Evolutionary conservation across 1,140 invertebrate species (phyloP).

Genomic region (Colletes latitarsis): DNA sequence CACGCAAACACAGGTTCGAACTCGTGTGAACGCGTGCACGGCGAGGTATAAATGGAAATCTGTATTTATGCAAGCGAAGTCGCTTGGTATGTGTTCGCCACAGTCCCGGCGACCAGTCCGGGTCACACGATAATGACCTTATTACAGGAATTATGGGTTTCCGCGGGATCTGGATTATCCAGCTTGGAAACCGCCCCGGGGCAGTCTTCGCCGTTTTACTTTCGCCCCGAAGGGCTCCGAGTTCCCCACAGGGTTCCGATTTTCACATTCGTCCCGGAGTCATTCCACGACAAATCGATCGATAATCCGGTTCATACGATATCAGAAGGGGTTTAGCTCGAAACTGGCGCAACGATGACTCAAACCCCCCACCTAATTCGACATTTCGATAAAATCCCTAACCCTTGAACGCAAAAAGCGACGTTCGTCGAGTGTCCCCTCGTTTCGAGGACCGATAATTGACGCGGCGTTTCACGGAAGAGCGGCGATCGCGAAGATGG

Average conservation of each 20-base stretch:
- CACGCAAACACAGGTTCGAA: neutral
- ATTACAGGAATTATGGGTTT: slow-evolving; percentile 64
- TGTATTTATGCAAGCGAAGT: slow-evolving; percentile 45
- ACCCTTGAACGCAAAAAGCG: too few relatives aligned
- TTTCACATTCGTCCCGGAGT: slow-evolving; percentile 3
- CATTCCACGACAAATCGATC: too few relatives aligned
- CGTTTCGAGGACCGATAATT: neutral
- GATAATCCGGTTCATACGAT: too few relatives aligned
- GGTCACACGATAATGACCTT: slow-evolving; percentile 68
- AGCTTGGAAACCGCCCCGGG: slow-evolving; percentile 35
- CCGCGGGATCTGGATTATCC: slow-evolving; percentile 43
- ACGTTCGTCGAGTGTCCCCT: too few relatives aligned
- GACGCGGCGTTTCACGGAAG: slow-evolving; percentile 1
- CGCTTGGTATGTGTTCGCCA: neutral
- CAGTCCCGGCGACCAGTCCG: slow-evolving; percentile 23
- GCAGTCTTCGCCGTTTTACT: slow-evolving; percentile 28
- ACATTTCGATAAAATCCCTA: too few relatives aligned
- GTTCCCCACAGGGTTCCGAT: slow-evolving; percentile 31
- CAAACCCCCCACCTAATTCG: too few relatives aligned
- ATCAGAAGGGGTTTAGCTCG: too few relatives aligned
- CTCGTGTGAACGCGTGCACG: neutral
- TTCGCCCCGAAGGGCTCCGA: neutral
- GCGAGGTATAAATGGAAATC: slow-evolving; percentile 49
- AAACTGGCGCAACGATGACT: too few relatives aligned
- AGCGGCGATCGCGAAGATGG: neutral